A percentile compares a stretch with the other conserved stretches of the same genome.
phyloP scores from a whole-genome alignment of 2,888 invertebrate species.

The Automeris io region DNA sequence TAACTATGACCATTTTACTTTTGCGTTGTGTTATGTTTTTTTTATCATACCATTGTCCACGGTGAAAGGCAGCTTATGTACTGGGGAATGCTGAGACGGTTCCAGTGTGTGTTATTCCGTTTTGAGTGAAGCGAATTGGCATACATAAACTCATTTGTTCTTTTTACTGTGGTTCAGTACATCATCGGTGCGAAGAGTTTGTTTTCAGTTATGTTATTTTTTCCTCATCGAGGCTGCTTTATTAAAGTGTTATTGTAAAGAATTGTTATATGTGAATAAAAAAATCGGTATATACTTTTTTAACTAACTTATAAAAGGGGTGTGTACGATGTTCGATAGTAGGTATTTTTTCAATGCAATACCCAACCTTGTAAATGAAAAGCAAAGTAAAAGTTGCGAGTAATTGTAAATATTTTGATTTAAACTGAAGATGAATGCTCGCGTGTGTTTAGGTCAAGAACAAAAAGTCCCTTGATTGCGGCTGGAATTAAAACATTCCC shows the following conservation, averaged over 20 bases:
- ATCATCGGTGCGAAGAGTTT: constrained; percentile 14
- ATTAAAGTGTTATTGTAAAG: constrained; percentile 12
- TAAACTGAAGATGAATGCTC: too few species aligned
- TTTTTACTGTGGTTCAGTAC: constrained; percentile 17
- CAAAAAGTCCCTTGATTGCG: too few species aligned
- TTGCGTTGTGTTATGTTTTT: constrained; percentile 31
- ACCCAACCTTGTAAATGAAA: too few species aligned
- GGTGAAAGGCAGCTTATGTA: constrained; percentile 49
- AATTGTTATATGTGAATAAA: too few species aligned
- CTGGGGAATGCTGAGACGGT: constrained; percentile 19
- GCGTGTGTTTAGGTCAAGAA: too few species aligned
- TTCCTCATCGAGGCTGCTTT: constrained; percentile 4
- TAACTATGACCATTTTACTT: constrained; percentile 12
- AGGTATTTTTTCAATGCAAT: too few species aligned
- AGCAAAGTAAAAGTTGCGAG: too few species aligned
- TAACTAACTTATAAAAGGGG: too few species aligned
- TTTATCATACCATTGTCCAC: constrained; percentile 34
- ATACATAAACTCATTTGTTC: constrained; percentile 37
- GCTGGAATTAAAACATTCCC: too few species aligned
- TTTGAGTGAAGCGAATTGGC: constrained; percentile 35
- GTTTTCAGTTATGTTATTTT: neutral
- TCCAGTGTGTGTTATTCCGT: constrained; percentile 21
- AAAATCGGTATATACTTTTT: too few species aligned
- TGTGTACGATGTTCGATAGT: too few species aligned
- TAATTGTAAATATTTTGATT: too few species aligned